Evolutionary conservation across 2,797 vertebrate genomes (phyloP).

Genomic region (Bovichtus diacanthus): DNA sequence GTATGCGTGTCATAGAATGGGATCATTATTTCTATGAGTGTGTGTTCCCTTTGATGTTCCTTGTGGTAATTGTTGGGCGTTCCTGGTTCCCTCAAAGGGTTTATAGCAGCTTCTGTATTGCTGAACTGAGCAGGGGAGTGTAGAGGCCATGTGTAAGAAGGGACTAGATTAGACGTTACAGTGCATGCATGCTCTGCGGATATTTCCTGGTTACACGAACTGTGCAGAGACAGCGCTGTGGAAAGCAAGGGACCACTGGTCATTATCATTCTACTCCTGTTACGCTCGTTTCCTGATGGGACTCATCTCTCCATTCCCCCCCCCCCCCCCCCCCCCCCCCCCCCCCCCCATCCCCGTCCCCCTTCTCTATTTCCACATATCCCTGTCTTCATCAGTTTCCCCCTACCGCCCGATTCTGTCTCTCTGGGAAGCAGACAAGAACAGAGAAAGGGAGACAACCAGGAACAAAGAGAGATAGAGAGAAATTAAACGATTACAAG

Average conservation of each 20-base stretch:
- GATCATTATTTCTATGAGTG: conserved; percentile 58
- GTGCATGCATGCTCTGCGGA: conserved; percentile 30
- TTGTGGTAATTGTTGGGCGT: conserved; percentile 52
- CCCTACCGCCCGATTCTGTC: conserved; percentile 50
- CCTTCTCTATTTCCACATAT: conserved; percentile 60
- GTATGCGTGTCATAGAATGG: conserved; percentile 37
- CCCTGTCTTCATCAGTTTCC: conserved; percentile 65
- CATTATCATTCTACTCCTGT: conserved; percentile 67
- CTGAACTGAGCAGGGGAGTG: conserved; percentile 38
- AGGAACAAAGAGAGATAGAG: conserved; percentile 18
- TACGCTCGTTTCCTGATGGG: conserved; percentile 59
- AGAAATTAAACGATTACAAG: conserved; percentile 17
- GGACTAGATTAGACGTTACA: conserved; percentile 47
- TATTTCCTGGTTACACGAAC: conserved; percentile 40
- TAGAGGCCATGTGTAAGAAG: conserved; percentile 39
- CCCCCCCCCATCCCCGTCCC: conserved; percentile 2
- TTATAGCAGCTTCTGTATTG: conserved; percentile 34
- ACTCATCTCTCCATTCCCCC: conserved; percentile 29
- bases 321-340: conserved; percentile 4
- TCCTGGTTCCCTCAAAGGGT: conserved; percentile 52
- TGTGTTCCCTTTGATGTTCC: conserved; percentile 65
- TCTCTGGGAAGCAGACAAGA: conserved; percentile 38
- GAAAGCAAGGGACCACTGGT: conserved; percentile 43
- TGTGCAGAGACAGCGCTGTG: conserved; percentile 17
- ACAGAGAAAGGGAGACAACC: conserved; percentile 19